Evolutionary conservation across 2,113 vertebrate genomes (phyloP), one percentile per base, ranked within the genome.

Genomic region (Cyrtonyx montezumae): DNA sequence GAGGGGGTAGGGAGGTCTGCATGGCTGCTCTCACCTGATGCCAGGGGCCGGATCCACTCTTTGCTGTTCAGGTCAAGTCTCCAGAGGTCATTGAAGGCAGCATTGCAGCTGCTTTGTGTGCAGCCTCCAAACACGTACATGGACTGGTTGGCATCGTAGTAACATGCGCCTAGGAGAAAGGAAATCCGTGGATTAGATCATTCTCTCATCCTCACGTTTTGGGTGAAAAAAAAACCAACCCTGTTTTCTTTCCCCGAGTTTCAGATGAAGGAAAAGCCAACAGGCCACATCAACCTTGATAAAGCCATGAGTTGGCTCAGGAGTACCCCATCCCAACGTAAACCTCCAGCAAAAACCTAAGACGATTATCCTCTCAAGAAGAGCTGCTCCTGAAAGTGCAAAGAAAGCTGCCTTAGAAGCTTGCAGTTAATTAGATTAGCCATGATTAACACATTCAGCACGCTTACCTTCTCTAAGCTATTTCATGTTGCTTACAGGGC

Each of bases 121-220:
- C 99, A 99, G 96, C 99, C 99, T 8, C 99, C 99, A 9, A 99
- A 99, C 94, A 99, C 99, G 11, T 99, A 99, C 99, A 99, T 99
- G 48, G 99, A 99, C 96, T 99, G 99, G 94, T 99, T 99, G 17
- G 98, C 98, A 6, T 99, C 99, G 7, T 99, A 99, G 94, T 99
- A 99, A 94, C 99, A 99, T 0, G 99, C 99, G 96, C 99, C 99
- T 99, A 86, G 70, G 69, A 91, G 6, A 51, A 36, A 55, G 4
- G 32, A 79, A 18, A 43, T 32, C 6, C 18, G 1, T 2, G 3
- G 43, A 11, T 91, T 4, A 84, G 37, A 23, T 22, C 34, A 1
- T 5, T 30, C 48, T 66, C 61, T 4, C 8, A 23, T 20, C 32
- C 79, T 55, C 3, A 20, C 0, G 1, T 0, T 34, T 56, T 28